phyloP scores from a whole-genome alignment of 2,113 vertebrate species.

The Panthera leo region DNA sequence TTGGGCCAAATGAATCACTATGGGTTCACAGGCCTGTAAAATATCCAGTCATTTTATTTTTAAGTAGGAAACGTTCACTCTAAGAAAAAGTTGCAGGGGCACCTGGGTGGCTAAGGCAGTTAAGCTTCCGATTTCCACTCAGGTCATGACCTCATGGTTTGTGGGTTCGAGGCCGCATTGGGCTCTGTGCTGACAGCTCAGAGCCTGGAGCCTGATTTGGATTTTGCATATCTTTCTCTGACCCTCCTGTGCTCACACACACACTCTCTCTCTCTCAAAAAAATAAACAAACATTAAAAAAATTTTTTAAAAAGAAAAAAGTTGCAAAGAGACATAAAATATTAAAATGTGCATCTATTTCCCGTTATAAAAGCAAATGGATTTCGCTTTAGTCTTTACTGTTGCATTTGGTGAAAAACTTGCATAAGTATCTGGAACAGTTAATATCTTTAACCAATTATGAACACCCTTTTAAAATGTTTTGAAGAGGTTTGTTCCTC shows the following conservation, averaged over 20 bases:
- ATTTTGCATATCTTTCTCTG: too few species aligned
- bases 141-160: too few species aligned
- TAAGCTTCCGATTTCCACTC: too few species aligned
- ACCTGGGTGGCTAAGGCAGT: too few species aligned
- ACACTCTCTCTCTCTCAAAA: too few species aligned
- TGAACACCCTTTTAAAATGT: not conserved
- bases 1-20: not conserved
- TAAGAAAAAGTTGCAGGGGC: conserved; percentile 32
- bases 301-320: not conserved
- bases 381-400: conserved; percentile 13
- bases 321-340: conserved; percentile 15
- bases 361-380: not conserved
- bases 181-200: too few species aligned
- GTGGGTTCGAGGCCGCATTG: too few species aligned
- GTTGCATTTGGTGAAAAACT: conserved; percentile 16
- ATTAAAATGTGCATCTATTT: conserved; percentile 19
- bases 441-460: conserved; percentile 17
- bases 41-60: conserved; percentile 32
- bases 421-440: conserved; percentile 27
- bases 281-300: too few species aligned
- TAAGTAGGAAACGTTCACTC: conserved; percentile 47
- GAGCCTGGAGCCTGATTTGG: too few species aligned
- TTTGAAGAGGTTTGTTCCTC: conserved; percentile 28
- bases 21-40: conserved; percentile 42
- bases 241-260: too few species aligned